Conservation (phyloP, 2,113 vertebrate genomes). For the Vulpes vulpes region DNA sequence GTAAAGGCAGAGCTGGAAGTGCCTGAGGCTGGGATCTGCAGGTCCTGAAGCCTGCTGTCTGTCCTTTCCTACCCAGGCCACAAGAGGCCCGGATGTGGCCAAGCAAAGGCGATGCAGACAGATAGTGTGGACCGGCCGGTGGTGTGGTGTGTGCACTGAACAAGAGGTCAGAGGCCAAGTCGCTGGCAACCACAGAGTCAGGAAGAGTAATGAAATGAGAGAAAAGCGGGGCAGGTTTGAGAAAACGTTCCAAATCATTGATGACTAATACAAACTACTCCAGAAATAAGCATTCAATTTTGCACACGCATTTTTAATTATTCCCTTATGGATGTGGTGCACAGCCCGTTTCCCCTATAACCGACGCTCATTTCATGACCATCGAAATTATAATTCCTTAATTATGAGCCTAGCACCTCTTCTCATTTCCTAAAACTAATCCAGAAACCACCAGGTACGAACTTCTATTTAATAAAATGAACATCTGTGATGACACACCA, state of each 20-base stretch:
- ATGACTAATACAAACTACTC: background rate
- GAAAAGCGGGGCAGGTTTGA: background rate
- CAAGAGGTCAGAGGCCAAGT: background rate
- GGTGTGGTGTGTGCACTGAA: fast-evolving
- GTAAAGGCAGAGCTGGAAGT: background rate
- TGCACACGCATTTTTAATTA: background rate
- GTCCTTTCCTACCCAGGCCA: background rate
- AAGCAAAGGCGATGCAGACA: no score
- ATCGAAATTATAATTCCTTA: background rate
- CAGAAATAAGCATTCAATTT: background rate
- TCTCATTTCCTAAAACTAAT: background rate
- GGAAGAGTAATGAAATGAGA: background rate
- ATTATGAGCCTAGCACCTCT: background rate
- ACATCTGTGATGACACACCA: constrained; percentile 77
- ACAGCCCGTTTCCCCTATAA: background rate
- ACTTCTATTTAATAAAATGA: constrained; percentile 72
- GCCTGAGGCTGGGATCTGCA: background rate
- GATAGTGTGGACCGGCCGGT: fast-evolving
- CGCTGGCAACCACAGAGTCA: background rate
- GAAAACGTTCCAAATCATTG: constrained; percentile 52
- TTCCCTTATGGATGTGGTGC: background rate
- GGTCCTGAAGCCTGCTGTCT: background rate
- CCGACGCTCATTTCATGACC: background rate
- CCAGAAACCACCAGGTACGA: constrained; percentile 68
- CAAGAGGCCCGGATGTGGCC: fast-evolving